These are phyloP conservation scores for Bombyx mandarina DNA, from an alignment of 1,140 invertebrate genomes.

Conservation along the genomic window DNA sequence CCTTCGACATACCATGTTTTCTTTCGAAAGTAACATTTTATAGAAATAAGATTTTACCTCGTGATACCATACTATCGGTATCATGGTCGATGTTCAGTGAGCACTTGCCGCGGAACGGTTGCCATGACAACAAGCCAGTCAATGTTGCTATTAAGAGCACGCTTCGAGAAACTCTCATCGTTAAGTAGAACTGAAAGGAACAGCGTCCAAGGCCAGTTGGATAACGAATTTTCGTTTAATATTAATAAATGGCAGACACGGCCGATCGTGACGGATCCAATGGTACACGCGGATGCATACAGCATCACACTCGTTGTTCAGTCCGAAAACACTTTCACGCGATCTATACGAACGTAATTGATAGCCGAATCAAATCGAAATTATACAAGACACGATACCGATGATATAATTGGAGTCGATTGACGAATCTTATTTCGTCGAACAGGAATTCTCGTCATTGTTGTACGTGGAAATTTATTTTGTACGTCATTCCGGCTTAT, in stretches of 20 bases:
- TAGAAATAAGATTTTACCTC: constrained; percentile 25
- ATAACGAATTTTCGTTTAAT: constrained; percentile 70
- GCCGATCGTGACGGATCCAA: constrained; percentile 55
- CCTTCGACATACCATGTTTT: constrained; percentile 53
- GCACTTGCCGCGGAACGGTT: not conserved
- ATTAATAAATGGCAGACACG: constrained; percentile 64
- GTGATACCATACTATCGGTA: no score
- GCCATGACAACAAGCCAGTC: not conserved
- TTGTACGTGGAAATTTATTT: not conserved
- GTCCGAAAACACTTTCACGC: constrained; percentile 44
- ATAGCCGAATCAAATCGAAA: constrained; percentile 31
- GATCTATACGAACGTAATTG: constrained; percentile 11
- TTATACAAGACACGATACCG: constrained; percentile 24
- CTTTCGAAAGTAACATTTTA: constrained; percentile 41
- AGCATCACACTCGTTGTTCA: constrained; percentile 9
- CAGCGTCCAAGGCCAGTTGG: constrained; percentile 57
- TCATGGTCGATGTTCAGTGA: no score
- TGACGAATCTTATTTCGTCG: constrained; percentile 18
- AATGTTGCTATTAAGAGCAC: constrained; percentile 48
- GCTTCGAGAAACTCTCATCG: constrained; percentile 64
- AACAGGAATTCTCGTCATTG: not conserved
- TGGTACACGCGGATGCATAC: constrained; percentile 48
- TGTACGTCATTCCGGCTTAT: no score
- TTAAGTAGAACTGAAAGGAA: constrained; percentile 66
- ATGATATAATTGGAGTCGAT: constrained; percentile 32